Evolutionary conservation across 2,797 vertebrate species (phyloP).

Genomic region (Chaetodon trifasciatus): DNA sequence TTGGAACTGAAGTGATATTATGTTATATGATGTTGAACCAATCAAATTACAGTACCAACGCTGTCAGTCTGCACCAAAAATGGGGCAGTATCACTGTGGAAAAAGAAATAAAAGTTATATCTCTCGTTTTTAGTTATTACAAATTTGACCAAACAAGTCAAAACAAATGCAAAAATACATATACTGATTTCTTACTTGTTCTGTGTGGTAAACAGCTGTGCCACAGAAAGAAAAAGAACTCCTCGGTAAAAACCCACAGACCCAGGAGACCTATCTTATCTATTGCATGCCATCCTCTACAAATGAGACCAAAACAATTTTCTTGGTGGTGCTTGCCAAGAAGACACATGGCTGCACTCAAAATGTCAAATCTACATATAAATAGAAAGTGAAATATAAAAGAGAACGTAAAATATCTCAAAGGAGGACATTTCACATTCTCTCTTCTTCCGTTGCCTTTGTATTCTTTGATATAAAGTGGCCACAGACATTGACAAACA

Average conservation of each 20-base stretch:
- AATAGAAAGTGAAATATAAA: background rate
- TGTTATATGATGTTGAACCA: too few species aligned
- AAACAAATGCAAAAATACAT: too few species aligned
- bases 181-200: background rate
- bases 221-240: background rate
- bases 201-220: background rate
- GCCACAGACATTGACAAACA: background rate
- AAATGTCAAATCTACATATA: conserved; percentile 10
- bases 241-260: background rate
- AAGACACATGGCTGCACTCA: background rate
- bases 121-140: background rate
- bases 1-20: too few species aligned
- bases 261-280: background rate
- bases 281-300: background rate
- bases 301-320: background rate
- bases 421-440: background rate
- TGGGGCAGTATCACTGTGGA: too few species aligned
- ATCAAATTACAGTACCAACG: too few species aligned
- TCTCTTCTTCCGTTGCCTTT: background rate
- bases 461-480: background rate
- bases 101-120: too few species aligned
- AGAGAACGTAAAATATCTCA: conserved; percentile 3
- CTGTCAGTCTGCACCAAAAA: background rate
- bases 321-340: background rate
- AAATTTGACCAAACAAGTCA: background rate